Evolutionary conservation across 2,113 vertebrate species (phyloP).

Genomic region (Camelus dromedarius): DNA sequence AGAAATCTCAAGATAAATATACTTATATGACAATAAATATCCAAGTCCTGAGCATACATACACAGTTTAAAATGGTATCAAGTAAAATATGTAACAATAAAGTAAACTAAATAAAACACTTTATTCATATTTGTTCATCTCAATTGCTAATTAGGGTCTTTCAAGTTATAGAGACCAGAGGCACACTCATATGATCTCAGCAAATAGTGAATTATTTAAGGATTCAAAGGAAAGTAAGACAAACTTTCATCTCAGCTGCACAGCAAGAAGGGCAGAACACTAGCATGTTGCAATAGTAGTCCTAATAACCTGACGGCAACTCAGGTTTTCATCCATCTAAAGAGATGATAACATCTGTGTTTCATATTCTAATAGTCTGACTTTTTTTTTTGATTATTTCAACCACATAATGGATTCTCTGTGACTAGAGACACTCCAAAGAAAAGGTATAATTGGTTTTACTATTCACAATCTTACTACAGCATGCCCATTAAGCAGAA

Average conservation of each 20-base stretch:
- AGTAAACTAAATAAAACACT: not conserved
- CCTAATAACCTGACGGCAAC: not conserved
- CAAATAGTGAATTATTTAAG: not conserved
- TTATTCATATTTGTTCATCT: not conserved
- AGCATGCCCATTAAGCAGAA: not conserved
- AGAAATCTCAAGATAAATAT: not conserved
- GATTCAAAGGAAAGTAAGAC: not conserved
- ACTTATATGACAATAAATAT: not conserved
- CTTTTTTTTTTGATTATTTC: not conserved
- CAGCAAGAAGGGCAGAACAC: not conserved
- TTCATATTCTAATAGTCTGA: not conserved
- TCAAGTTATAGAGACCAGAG: not conserved
- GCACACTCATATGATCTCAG: not conserved
- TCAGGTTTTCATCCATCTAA: not conserved
- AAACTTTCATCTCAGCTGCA: not conserved
- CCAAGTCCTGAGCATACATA: not conserved
- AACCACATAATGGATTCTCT: not conserved
- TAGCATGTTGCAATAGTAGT: not conserved
- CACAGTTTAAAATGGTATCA: not conserved
- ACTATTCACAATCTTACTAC: not conserved
- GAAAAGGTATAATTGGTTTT: not conserved
- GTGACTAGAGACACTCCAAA: not conserved
- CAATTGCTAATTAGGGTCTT: not conserved
- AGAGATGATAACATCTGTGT: not conserved
- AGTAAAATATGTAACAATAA: not conserved